A percentile compares a stretch with the other conserved stretches of the same genome.
Conservation (phyloP, 2,888 invertebrate genomes). For the Ormyrus nitidulus region DNA sequence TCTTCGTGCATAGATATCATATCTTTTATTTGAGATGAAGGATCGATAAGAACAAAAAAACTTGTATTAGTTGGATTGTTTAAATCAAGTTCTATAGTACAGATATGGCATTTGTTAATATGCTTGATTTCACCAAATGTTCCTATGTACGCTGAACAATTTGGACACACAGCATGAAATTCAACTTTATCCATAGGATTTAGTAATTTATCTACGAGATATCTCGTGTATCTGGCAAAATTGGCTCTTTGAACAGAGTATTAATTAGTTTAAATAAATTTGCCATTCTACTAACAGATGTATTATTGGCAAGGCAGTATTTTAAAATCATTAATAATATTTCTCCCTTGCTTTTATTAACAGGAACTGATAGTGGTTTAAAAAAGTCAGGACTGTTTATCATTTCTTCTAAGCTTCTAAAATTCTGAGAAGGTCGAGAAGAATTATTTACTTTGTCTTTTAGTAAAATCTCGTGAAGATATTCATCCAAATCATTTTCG, state of each 20-base stretch:
- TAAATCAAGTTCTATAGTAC: not conserved
- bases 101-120: not conserved
- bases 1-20: not conserved
- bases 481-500: not conserved
- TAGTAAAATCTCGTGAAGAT: not conserved
- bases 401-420: slow-evolving; percentile 2
- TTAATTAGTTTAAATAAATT: slow-evolving; percentile 12
- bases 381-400: not conserved
- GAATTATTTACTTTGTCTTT: not conserved
- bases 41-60: not conserved
- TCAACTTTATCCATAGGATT: not conserved
- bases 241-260: not conserved
- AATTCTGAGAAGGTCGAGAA: not conserved
- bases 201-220: not conserved
- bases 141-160: not conserved
- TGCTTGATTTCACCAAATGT: not conserved
- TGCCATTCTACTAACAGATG: not conserved
- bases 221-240: not conserved
- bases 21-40: slow-evolving; percentile 12
- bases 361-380: not conserved
- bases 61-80: not conserved
- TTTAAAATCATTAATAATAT: not conserved
- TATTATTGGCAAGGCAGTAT: not conserved
- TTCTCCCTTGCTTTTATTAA: not conserved
- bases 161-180: slow-evolving; percentile 8